These are phyloP conservation scores for Python bivittatus DNA, from an alignment of 2,113 vertebrate species.

Conservation along the genomic window DNA sequence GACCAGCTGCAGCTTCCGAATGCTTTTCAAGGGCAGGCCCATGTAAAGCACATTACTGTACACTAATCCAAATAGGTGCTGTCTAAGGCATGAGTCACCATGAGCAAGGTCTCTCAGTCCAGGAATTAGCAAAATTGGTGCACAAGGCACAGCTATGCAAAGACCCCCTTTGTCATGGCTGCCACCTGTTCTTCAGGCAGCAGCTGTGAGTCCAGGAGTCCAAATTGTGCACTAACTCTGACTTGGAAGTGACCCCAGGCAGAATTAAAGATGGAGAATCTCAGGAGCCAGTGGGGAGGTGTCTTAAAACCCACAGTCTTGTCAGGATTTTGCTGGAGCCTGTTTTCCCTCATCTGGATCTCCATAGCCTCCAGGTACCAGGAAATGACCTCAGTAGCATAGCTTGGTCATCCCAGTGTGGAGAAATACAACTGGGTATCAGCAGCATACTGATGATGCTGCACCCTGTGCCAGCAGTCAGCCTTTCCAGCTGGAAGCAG, in stretches of 20 bases:
- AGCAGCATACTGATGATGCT: not conserved
- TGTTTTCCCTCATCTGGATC: no score
- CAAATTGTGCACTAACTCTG: not conserved
- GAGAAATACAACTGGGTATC: no score
- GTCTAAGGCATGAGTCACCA: not conserved
- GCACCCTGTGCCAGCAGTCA: not conserved
- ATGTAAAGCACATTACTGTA: not conserved
- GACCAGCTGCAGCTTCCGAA: not conserved
- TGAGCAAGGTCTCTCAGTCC: not conserved
- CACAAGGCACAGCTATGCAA: not conserved
- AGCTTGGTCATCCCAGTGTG: no score
- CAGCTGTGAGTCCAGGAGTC: not conserved
- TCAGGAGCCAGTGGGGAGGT: no score
- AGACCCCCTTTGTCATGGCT: not conserved
- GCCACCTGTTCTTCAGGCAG: not conserved
- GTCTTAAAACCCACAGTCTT: no score
- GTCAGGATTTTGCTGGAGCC: no score
- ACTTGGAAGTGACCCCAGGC: not conserved
- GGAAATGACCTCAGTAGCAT: no score
- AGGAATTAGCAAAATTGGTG: not conserved
- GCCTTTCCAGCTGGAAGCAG: no score
- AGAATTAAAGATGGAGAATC: no score
- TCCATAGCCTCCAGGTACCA: no score
- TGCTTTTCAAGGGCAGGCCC: not conserved
- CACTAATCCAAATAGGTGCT: not conserved